Percentiles rank a stretch among this genome's conserved stretches.
Conservation (phyloP, 2,797 vertebrate genomes). For the Prunella strophiata region DNA sequence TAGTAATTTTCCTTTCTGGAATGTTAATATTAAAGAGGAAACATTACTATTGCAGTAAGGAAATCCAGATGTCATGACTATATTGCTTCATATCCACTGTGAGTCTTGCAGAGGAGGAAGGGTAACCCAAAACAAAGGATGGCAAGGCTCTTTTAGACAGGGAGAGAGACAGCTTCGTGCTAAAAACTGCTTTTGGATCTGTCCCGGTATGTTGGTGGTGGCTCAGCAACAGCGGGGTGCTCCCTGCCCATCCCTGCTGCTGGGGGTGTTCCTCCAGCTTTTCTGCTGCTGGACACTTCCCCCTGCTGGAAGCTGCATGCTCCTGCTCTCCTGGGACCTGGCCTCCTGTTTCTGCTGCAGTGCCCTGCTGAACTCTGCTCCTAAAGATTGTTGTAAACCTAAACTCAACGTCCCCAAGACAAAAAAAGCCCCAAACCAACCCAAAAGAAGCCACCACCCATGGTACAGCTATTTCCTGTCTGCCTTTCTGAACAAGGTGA, state of each 20-base stretch:
- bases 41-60: not conserved
- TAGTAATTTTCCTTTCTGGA: conserved; percentile 26
- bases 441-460: no score
- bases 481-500: not conserved
- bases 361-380: not conserved
- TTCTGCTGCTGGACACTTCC: not conserved
- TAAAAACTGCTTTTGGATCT: not conserved
- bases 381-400: not conserved
- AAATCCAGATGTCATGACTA: not conserved
- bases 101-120: not conserved
- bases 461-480: not conserved
- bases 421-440: not conserved
- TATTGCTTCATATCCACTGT: not conserved
- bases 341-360: not conserved
- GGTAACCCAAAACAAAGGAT: not conserved
- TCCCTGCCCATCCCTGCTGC: not conserved
- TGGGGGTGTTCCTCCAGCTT: not conserved
- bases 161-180: fast-evolving
- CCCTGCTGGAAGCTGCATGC: not conserved
- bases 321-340: not conserved
- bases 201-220: fast-evolving
- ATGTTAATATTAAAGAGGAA: conserved; percentile 42
- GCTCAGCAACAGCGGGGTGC: not conserved
- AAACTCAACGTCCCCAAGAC: fast-evolving
- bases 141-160: not conserved